phyloP scores from a whole-genome alignment of 2,113 vertebrate species.

The Ptilorrhoa leucosticta region DNA sequence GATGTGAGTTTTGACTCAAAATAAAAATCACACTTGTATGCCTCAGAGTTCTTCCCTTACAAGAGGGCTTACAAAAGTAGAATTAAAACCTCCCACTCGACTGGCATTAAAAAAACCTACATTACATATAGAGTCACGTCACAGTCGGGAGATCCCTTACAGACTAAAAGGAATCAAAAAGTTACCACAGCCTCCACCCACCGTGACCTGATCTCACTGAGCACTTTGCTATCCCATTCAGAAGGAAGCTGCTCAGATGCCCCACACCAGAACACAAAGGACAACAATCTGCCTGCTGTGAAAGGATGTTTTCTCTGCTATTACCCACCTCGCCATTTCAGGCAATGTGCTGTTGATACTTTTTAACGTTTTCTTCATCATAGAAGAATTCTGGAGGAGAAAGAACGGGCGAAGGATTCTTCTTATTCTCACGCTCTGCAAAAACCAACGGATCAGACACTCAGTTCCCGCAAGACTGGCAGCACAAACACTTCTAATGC shows the following conservation, averaged over 20 bases:
- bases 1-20: background rate
- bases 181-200: background rate
- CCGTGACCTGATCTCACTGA: background rate
- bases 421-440: slow-evolving; percentile 82
- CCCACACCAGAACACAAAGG: background rate
- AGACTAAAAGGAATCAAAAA: background rate
- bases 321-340: slow-evolving; percentile 88
- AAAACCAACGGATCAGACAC: background rate
- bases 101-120: background rate
- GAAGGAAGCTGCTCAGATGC: background rate
- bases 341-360: slow-evolving; percentile 90
- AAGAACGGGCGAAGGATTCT: slow-evolving; percentile 91
- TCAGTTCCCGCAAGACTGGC: background rate
- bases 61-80: background rate
- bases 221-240: background rate
- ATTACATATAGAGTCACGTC: background rate
- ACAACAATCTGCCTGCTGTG: background rate
- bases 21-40: background rate
- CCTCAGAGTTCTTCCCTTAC: background rate
- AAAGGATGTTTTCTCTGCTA: background rate
- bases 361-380: slow-evolving; percentile 98
- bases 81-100: background rate
- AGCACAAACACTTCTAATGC: background rate
- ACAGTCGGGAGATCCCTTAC: background rate
- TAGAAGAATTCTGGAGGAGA: slow-evolving; percentile 94